Base-by-base conservation (phyloP, 2,113 vertebrate species). In the Hyaena hyaena region DNA sequence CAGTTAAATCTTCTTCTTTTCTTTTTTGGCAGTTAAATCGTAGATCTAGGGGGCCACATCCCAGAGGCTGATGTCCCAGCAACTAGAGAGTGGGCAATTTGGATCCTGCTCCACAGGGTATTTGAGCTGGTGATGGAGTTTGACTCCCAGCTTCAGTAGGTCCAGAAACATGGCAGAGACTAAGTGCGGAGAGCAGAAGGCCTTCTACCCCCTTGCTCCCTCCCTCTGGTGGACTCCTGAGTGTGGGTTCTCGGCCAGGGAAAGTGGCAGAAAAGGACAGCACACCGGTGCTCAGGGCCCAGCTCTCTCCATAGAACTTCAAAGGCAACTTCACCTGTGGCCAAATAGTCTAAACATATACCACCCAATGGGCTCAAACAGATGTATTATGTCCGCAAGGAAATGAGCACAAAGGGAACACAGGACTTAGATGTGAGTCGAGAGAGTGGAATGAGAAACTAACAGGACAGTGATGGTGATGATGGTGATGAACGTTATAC, bases 331-430 rank as follows among this genome's bases (percentile, higher is more conserved):
- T 83, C 43, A 19, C 65, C 63, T 88, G 69, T 80, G 91, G 65
- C 58, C 74, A 92, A 48, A 92, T 65, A 74, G 50, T 76, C 76
- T 65, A 35, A 35, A 71, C 74, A 81, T 50, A 71, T 48, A 71
- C 33, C 50, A 81, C 43, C 31, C 24, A 9, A 53, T 93, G 85
- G 45, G 86, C 85, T 93, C 23, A 39, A 83, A 94, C 24, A 86
- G 50, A 84, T 87, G 85, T 58, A n/a, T 81, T 94, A 61, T 93
- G 93, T 93, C 65, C 88, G 81, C 48, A 87, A n/a, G 58, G 45
- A 80, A 95, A 73, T 28, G 31, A 89, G n/a, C 45, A 58, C 28
- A 10, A 63, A 33, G 53, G 93, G 28, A 93, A 77, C 45, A 58
- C 55, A 31, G 11, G 35, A 58, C 31, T 76, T 58, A 39, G 35